Evolutionary conservation across 2,113 vertebrate genomes (phyloP).

Genomic region (Acanthochromis polyacanthus): DNA sequence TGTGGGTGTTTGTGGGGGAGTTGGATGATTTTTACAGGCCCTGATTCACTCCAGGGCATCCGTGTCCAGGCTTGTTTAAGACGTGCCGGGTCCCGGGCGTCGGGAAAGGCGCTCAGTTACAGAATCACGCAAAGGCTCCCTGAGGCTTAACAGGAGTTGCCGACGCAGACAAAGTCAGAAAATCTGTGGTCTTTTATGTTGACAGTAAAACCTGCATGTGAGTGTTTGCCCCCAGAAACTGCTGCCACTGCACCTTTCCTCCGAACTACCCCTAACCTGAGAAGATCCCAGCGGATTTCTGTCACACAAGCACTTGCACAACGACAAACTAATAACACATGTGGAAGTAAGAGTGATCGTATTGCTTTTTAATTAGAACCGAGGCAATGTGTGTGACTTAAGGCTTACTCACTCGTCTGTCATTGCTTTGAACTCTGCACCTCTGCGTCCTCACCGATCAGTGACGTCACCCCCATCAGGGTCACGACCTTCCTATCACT

Average conservation of each 20-base stretch:
- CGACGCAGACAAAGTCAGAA: constrained; percentile 66
- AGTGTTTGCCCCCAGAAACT: constrained; percentile 63
- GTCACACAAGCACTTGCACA: constrained; percentile 19
- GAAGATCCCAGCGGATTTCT: constrained; percentile 26
- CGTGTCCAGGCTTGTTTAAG: constrained; percentile 79
- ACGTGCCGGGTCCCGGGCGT: constrained; percentile 60
- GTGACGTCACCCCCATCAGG: constrained; percentile 19
- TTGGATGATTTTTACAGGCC: constrained; percentile 67
- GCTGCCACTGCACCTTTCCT: constrained; percentile 56
- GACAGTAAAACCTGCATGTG: constrained; percentile 63
- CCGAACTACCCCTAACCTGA: constrained; percentile 36
- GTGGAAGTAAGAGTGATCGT: constrained; percentile 9
- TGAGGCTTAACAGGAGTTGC: constrained; percentile 70
- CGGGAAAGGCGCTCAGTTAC: constrained; percentile 61
- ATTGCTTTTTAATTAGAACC: constrained; percentile 25
- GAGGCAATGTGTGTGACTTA: constrained; percentile 31
- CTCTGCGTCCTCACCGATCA: neutral
- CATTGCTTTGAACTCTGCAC: constrained; percentile 24
- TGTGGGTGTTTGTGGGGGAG: constrained; percentile 75
- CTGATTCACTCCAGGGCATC: constrained; percentile 72
- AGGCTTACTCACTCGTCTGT: constrained; percentile 48
- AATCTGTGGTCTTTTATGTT: constrained; percentile 59
- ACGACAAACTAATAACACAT: constrained; percentile 9
- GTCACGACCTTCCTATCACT: constrained; percentile 32
- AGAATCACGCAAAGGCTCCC: constrained; percentile 69